Evolutionary conservation across 1,140 invertebrate species (phyloP).

Genomic region (Papilio polytes): DNA sequence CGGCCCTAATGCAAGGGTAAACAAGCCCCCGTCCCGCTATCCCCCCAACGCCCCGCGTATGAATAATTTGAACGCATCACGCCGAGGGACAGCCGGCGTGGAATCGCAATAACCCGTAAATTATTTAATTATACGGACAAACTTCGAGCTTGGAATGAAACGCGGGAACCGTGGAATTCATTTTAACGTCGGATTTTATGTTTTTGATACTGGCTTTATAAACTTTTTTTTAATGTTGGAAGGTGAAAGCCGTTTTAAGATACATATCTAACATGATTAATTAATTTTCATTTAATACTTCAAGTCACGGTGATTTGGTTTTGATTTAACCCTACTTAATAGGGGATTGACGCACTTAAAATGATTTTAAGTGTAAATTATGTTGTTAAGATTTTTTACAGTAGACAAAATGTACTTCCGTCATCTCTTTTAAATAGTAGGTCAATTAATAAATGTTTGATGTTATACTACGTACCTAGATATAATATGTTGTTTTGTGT

Average conservation of each 20-base stretch:
- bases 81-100: conserved; percentile 58
- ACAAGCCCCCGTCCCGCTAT: conserved; percentile 60
- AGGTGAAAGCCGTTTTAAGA: neutral
- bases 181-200: conserved; percentile 47
- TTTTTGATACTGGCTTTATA: conserved; percentile 4
- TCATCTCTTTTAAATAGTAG: neutral
- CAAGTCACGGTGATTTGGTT: no score
- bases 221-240: neutral
- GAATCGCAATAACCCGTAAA: conserved; percentile 72
- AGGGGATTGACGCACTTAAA: no score
- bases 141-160: conserved; percentile 37
- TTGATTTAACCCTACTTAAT: no score
- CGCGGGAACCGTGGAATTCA: conserved; percentile 48
- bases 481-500: neutral
- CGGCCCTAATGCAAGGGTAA: conserved; percentile 73
- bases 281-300: no score
- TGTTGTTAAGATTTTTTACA: no score
- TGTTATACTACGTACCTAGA: neutral
- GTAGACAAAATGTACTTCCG: neutral
- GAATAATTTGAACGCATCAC: conserved; percentile 71
- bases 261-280: conserved; percentile 2
- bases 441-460: neutral
- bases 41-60: conserved; percentile 64
- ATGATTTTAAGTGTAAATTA: no score
- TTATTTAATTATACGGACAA: conserved; percentile 76